phyloP scores from a whole-genome alignment of 2,113 vertebrate genomes.

The Balaeniceps rex region DNA sequence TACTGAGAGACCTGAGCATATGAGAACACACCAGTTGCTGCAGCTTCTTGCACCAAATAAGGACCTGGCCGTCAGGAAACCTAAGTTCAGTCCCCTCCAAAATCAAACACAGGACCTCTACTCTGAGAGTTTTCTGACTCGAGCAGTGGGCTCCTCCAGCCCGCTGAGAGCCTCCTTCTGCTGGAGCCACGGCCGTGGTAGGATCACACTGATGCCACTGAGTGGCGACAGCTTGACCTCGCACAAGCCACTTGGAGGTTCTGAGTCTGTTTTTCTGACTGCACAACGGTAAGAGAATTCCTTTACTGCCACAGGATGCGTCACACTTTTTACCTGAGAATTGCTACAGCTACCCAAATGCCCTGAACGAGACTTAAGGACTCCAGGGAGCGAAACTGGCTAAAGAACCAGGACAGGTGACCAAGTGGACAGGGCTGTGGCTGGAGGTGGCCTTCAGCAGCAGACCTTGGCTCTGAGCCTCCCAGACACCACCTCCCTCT shows the following conservation, averaged over 20 bases:
- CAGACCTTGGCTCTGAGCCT: neutral
- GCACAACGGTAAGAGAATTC: neutral
- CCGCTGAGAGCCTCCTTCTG: neutral
- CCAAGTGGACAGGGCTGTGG: neutral
- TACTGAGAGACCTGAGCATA: neutral
- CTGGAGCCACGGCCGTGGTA: fast-evolving
- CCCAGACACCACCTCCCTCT: slow-evolving; percentile 11
- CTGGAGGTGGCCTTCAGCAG: neutral
- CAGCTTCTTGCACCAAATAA: neutral
- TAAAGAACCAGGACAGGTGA: fast-evolving
- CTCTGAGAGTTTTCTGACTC: fast-evolving
- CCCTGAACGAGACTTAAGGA: neutral
- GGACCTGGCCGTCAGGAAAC: neutral
- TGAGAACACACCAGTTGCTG: neutral
- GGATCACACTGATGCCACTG: neutral
- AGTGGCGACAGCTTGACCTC: neutral
- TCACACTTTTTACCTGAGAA: neutral
- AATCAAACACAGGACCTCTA: neutral
- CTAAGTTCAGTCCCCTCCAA: neutral
- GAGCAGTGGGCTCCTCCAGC: neutral
- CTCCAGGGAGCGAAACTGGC: neutral
- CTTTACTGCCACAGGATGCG: neutral
- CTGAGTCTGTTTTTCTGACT: neutral
- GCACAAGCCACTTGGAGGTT: neutral
- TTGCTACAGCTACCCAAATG: neutral